A percentile compares a stretch with the other conserved stretches of the same genome.
Conservation (phyloP, 2,888 invertebrate species). For the Ophioninae sp. region DNA sequence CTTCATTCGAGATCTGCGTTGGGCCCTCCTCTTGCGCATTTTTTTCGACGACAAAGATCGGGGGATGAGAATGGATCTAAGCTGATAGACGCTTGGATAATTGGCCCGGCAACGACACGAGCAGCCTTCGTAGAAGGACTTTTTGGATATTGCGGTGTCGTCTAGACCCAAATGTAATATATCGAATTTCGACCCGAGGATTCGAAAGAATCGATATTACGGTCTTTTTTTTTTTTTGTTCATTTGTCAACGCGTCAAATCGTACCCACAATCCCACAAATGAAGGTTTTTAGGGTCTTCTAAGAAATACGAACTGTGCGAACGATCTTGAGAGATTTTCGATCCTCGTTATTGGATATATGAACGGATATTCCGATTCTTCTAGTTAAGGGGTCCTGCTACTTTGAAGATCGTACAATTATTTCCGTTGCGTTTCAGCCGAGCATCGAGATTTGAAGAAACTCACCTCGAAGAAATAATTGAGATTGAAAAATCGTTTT, state of each 20-base stretch:
- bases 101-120: conserved; percentile 37
- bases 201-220: conserved; percentile 51
- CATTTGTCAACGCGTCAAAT: conserved; percentile 15
- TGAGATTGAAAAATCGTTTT: no score
- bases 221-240: conserved; percentile 21
- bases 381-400: not conserved
- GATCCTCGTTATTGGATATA: conserved; percentile 59
- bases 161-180: conserved; percentile 50
- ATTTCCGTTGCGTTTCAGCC: no score
- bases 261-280: conserved; percentile 47
- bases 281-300: conserved; percentile 31
- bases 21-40: not conserved
- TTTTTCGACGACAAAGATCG: not conserved
- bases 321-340: not conserved
- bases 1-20: conserved; percentile 12
- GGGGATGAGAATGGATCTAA: conserved; percentile 21
- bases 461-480: no score
- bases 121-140: conserved; percentile 19
- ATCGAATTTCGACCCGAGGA: conserved; percentile 65
- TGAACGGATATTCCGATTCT: conserved; percentile 44
- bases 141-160: conserved; percentile 32
- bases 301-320: conserved; percentile 34
- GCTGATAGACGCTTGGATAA: conserved; percentile 38
- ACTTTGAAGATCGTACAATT: no score
- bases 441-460: no score